A percentile compares a stretch with the other conserved stretches of the same genome.
phyloP scores from a whole-genome alignment of 2,797 vertebrate genomes.

The Astyanax mexicanus region DNA sequence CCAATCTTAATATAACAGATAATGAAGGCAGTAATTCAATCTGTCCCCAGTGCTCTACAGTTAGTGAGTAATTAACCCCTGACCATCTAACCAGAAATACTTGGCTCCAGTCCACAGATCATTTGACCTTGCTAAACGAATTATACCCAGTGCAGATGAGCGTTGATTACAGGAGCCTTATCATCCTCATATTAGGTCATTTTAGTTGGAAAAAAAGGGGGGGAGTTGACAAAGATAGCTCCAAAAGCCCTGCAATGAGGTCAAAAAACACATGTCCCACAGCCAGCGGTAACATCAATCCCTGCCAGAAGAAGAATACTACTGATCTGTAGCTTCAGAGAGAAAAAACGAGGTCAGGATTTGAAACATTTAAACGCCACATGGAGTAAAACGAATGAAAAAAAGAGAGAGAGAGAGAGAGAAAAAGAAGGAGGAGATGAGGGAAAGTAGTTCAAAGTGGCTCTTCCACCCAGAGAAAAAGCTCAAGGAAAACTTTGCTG shows the following conservation, averaged over 20 bases:
- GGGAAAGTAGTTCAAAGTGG: slow-evolving; percentile 51
- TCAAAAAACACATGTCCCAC: slow-evolving; percentile 49
- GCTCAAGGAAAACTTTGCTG: slow-evolving; percentile 41
- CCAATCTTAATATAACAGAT: slow-evolving; percentile 60
- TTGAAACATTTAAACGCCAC: slow-evolving; percentile 58
- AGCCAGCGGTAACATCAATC: slow-evolving; percentile 40
- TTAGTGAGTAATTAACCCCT: slow-evolving; percentile 65
- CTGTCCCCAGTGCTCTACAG: slow-evolving; percentile 49
- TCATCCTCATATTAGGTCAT: slow-evolving; percentile 12
- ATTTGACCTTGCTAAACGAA: slow-evolving; percentile 59
- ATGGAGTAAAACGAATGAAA: slow-evolving; percentile 46
- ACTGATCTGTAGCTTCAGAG: slow-evolving; percentile 47
- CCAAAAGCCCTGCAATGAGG: slow-evolving; percentile 45
- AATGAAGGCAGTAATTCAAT: slow-evolving; percentile 60
- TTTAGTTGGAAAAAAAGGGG: background rate
- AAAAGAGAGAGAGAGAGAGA: slow-evolving; percentile 4
- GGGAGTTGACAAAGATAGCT: slow-evolving; percentile 33
- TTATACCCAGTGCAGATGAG: slow-evolving; percentile 52
- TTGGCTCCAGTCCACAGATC: slow-evolving; percentile 46
- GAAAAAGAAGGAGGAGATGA: background rate
- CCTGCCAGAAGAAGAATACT: slow-evolving; percentile 47
- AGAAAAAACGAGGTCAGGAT: slow-evolving; percentile 55
- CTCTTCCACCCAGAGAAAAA: slow-evolving; percentile 43
- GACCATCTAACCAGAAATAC: slow-evolving; percentile 50
- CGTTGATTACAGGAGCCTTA: slow-evolving; percentile 52